Base-by-base conservation (phyloP, 2,113 vertebrate genomes). In the Albula goreensis region DNA sequence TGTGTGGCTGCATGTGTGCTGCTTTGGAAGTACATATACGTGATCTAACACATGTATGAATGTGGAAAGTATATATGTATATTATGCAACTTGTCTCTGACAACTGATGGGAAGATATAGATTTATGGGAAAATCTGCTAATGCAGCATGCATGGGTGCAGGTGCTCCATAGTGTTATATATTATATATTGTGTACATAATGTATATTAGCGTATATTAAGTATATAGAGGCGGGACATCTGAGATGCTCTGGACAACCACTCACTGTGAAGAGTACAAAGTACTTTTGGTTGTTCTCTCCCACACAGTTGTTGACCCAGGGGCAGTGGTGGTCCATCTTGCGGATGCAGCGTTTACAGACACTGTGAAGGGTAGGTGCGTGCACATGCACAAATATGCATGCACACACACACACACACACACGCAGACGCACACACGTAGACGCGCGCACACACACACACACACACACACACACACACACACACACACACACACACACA, bases 271-370 rank as follows among this genome's bases (percentile, higher is more conserved):
- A 99, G 89, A 99, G 97, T 89, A 99, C 98, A 93, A 99, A 99
- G 95, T 97, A 99, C 91, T 99, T 99, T 96, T 99, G 98, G 96
- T 99, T 99, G 93, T 94, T 99, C 92, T 99, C 98, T 87, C 98
- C 98, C 0, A 99, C 98, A 84, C 98, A 99, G 96, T 99, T 99
- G 90, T 99, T 99, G 91, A 99, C 98, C 98, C 98, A 99, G 0
- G 98, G 98, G 91, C 98, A 99, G 94, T 99, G 98, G 93, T 99
- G 98, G 93, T 99, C 98, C 98, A 99, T 99, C 95, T 99, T 99
- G 85, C 96, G 97, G 91, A 99, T 99, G 93, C 98, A 99, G 90
- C 98, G 97, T 91, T 99, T 99, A 90, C 98, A 99, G 85, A 99
- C 97, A 90, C 98, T 99, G 94, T 78, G 85, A 90, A 19, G 48